Evolutionary conservation across 2,888 invertebrate species (phyloP).

Genomic region (Chrysotoxum bicinctum): DNA sequence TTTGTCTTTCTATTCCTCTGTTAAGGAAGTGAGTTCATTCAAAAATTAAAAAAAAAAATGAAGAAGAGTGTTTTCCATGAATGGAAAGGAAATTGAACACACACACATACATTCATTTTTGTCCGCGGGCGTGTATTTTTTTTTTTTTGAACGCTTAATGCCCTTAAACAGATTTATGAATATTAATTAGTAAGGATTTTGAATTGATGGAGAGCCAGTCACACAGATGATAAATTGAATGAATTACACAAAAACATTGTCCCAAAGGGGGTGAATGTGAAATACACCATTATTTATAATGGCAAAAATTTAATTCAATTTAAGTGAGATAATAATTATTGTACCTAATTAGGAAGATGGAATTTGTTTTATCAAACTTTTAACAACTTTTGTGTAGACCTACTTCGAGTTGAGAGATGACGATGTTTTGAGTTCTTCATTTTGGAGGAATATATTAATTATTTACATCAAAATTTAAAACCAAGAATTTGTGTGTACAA

Average conservation of each 20-base stretch:
- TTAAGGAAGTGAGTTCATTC: constrained; percentile 57
- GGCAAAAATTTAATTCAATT: not conserved
- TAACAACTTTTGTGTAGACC: not conserved
- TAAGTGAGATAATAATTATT: not conserved
- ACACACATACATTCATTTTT: constrained; percentile 1
- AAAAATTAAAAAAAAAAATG: not conserved
- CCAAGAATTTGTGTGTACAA: too few species aligned
- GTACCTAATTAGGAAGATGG: not conserved
- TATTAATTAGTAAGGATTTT: constrained; percentile 59
- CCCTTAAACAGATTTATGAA: constrained; percentile 64
- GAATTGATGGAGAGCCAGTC: constrained; percentile 26
- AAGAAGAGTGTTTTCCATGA: constrained; percentile 39
- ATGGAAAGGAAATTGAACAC: constrained; percentile 55
- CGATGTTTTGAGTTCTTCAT: not conserved
- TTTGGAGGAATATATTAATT: not conserved
- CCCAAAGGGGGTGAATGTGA: not conserved
- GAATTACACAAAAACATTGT: constrained; percentile 14
- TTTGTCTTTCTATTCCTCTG: not conserved
- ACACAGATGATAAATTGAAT: constrained; percentile 27
- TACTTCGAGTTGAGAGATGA: not conserved
- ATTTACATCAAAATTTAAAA: too few species aligned
- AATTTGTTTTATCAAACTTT: not conserved
- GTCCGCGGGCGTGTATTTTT: constrained; percentile 25
- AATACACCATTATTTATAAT: not conserved
- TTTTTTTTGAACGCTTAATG: constrained; percentile 33